Base-by-base conservation (phyloP, 2,797 vertebrate genomes). In the Enteromius fasciolatus region DNA sequence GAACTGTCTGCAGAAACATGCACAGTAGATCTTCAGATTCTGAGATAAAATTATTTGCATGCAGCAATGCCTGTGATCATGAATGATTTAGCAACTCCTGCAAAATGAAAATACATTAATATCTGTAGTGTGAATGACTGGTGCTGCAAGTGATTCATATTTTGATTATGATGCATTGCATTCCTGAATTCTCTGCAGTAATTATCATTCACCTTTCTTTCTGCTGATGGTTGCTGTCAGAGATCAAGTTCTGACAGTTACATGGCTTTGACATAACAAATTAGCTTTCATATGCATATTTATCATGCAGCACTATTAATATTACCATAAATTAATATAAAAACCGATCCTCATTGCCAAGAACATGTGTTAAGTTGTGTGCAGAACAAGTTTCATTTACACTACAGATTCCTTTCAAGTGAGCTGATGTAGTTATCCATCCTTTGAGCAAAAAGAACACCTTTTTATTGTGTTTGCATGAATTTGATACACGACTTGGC, bases 361-460 rank as follows among this genome's bases (percentile, higher is more conserved):
- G 50, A 73, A 82, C 84, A 85, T 23, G 59, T 84, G 85, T 87
- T 33, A 82, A 75, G 14, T 25, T 54, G 31, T 54, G 39, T 23
- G 39, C 20, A 25, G 28, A 68, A 78, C 64, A 79, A 20, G 67
- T 68, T 78, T 41, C 4, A 77, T 63, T 31, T 46, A 54, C 57
- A 54, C 46, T 75, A 28, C 28, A 39, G 36, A 36, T 68, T 72
- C 39, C 28, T 81, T 73, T 73, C 80, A 11, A 28, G 66, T 76
- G 25, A 25, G 15, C 75, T 46, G 3, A 25, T 36, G 23, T 73
- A 46, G 31, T 63, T 74, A 74, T 81, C 31, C 44, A 63, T 15
- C 79, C 33, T 76, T 20, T 36, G 54, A 84, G 59, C 59, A 77
- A 85, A 33, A 23, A 31, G 4, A 25, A 5, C 25, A 4, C 9